These are phyloP conservation scores for Xerus rutilus DNA, from an alignment of 2,797 vertebrate species.

Conservation along the genomic window DNA sequence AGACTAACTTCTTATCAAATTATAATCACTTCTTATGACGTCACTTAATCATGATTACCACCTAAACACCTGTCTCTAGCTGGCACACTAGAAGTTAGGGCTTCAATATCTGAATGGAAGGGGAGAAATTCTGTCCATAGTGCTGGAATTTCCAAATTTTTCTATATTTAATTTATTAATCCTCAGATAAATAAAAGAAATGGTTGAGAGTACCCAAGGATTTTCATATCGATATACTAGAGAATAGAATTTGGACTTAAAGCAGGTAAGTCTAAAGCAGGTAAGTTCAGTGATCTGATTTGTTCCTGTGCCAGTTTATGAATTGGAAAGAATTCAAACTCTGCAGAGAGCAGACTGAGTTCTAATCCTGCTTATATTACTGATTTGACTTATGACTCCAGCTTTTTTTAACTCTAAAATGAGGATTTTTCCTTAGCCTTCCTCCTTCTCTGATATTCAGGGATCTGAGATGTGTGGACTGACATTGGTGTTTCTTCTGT, in stretches of 20 bases:
- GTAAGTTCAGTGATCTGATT: conserved; percentile 10
- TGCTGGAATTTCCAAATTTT: background rate
- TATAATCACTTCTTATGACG: background rate
- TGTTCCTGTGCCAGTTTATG: conserved; percentile 38
- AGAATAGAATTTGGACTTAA: conserved; percentile 11
- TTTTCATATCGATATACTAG: conserved; percentile 5
- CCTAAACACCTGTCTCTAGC: background rate
- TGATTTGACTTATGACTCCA: conserved; percentile 57
- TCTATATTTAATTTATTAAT: conserved; percentile 46
- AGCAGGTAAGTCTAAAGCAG: conserved; percentile 2
- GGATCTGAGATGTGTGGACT: background rate
- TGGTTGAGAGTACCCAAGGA: conserved; percentile 1
- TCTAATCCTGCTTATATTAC: conserved; percentile 57
- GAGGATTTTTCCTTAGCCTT: conserved; percentile 18
- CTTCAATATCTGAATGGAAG: background rate
- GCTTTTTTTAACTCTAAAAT: conserved; percentile 59
- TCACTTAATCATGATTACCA: background rate
- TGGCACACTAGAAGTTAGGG: background rate
- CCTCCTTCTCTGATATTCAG: conserved; percentile 15
- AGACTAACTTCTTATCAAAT: background rate
- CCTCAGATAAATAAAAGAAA: background rate
- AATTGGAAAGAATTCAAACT: conserved; percentile 49
- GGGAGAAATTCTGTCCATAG: background rate
- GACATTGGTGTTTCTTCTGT: background rate
- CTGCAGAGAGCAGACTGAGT: conserved; percentile 43